These are phyloP conservation scores for Coluber constrictor DNA, from an alignment of 2,797 vertebrate species.

Conservation along the genomic window DNA sequence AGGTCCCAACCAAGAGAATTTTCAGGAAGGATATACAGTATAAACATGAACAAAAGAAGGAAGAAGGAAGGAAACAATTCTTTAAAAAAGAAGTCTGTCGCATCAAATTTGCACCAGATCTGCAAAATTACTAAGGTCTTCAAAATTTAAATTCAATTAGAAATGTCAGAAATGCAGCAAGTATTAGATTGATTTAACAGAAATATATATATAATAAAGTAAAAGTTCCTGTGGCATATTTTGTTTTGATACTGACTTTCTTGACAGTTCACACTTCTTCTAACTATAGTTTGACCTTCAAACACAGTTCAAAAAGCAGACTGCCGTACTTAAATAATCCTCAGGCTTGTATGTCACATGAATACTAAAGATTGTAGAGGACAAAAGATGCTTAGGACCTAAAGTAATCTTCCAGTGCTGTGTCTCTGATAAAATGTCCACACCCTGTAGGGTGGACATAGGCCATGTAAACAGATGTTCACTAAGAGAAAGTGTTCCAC, in stretches of 20 bases:
- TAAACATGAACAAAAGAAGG: not conserved
- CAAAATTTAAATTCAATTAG: not conserved
- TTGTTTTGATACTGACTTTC: not conserved
- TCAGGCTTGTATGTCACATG: not conserved
- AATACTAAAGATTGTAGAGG: not conserved
- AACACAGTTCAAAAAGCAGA: not conserved
- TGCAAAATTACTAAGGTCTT: not conserved
- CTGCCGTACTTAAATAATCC: constrained; percentile 27
- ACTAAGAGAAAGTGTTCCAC: constrained; percentile 44
- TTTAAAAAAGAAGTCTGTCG: not conserved
- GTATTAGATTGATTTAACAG: not conserved
- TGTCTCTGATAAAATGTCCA: constrained; percentile 52
- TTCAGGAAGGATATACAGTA: not conserved
- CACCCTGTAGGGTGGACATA: constrained; percentile 48
- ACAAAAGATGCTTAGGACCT: constrained; percentile 20
- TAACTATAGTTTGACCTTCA: constrained; percentile 6
- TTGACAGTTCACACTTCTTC: not conserved
- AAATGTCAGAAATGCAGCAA: constrained; percentile 3
- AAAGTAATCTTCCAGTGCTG: constrained; percentile 6
- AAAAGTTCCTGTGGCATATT: not conserved
- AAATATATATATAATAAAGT: not conserved
- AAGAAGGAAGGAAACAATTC: not conserved
- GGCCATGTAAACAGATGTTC: constrained; percentile 63
- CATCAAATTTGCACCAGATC: not conserved
- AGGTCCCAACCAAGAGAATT: not conserved